Evolutionary conservation across 2,797 vertebrate species (phyloP), one percentile per base, ranked within the genome.

Genomic region (Acanthurus leucopareius): DNA sequence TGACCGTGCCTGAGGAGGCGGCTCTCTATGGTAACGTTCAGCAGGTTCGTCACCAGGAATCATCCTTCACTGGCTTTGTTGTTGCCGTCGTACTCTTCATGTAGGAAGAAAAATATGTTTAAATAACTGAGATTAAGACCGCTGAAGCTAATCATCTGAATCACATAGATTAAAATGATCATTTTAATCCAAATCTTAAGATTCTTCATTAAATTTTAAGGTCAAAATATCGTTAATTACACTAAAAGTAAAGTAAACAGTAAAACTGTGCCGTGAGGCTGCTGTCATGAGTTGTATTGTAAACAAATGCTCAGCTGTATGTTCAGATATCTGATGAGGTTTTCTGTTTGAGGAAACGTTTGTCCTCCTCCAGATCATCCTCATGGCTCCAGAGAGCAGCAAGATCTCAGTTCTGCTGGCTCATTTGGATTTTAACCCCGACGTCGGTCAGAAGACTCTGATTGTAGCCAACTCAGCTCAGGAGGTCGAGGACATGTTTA

Each of bases 21-120:
- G 96, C 96, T 0, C 93, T 99, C 47, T 99, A 95, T 1, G 97
- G 96, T 20, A 90, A 93, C 0, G 95, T 99, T 47, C 97, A 97
- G 0, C 98, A 99, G 98, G 98, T 96, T 35, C 60, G 92, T 84
- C 4, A 56, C 25, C 17, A 0, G 8, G 2, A 51, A 17, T 65
- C 45, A 19, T 38, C 28, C 10, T 0, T 17, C n/a, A 28, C 10
- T 11, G 13, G 4, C 15, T 38, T 2, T 19, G 25, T 3, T 13
- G 13, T 45, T n/a, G n/a, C n/a, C n/a, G n/a, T n/a, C n/a, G n/a
- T n/a, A n/a, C n/a, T n/a, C n/a, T n/a, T n/a, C n/a, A n/a, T n/a
- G n/a, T n/a, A n/a, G n/a, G n/a, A n/a, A n/a, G n/a, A n/a, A n/a
- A 32, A 32, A 32, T 32, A 32, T 32, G 28, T 32, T 32, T 32